These are phyloP conservation scores for Progne subis DNA, from an alignment of 2,113 vertebrate species.

Conservation along the genomic window DNA sequence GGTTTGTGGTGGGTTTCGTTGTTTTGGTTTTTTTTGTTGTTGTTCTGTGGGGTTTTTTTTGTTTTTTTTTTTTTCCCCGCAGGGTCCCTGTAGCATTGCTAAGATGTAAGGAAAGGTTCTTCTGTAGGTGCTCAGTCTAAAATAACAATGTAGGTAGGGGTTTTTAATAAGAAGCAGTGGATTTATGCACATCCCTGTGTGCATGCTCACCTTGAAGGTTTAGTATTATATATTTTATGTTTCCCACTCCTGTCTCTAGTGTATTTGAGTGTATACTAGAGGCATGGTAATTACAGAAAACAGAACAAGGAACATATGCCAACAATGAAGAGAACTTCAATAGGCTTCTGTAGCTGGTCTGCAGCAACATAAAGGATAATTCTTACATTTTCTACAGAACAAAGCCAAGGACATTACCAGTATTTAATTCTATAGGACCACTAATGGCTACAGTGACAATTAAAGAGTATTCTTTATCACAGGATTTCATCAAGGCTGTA, in stretches of 20 bases:
- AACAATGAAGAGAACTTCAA: neutral
- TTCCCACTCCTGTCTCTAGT: neutral
- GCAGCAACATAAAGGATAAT: neutral
- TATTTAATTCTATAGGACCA: neutral
- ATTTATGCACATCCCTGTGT: neutral
- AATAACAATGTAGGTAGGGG: neutral
- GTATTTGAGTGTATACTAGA: neutral
- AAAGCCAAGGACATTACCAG: neutral
- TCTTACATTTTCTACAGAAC: neutral
- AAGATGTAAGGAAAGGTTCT: neutral
- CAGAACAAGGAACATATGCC: neutral
- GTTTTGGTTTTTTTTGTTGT: neutral
- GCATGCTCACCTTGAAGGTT: conserved; percentile 1
- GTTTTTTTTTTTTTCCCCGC: neutral
- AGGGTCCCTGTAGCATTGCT: neutral
- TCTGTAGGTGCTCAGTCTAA: neutral
- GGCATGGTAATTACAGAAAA: neutral
- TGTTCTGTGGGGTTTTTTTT: neutral
- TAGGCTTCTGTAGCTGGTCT: neutral
- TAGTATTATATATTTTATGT: conserved; percentile 20
- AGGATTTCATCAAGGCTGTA: neutral
- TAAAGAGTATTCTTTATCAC: neutral
- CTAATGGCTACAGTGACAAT: neutral
- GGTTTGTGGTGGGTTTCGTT: no score
- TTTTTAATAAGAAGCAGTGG: neutral